Percentiles rank a stretch among this genome's conserved stretches.
Conservation (phyloP, 2,888 invertebrate species). For the Notodonta dromedarius region DNA sequence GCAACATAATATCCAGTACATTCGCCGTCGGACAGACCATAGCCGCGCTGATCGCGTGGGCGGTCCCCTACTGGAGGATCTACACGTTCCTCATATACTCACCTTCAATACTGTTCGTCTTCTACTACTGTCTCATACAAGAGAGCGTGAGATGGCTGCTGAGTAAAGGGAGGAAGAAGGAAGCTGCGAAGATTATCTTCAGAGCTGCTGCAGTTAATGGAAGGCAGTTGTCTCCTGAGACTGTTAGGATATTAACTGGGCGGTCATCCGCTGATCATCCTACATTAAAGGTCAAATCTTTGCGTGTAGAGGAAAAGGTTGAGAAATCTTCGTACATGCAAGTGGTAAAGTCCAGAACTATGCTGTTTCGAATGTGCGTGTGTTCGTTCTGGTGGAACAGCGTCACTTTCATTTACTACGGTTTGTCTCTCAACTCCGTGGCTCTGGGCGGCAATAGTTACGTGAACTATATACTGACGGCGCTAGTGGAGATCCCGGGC, state of each 20-base stretch:
- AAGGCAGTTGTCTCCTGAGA: slow-evolving; percentile 61
- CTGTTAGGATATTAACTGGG: slow-evolving; percentile 48
- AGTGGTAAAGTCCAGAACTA: slow-evolving; percentile 23
- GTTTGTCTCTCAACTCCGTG: slow-evolving; percentile 89
- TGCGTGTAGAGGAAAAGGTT: background rate
- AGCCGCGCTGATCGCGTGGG: slow-evolving; percentile 85
- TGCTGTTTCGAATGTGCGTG: slow-evolving; percentile 19
- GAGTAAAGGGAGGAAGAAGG: slow-evolving; percentile 81
- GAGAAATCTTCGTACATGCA: slow-evolving; percentile 1
- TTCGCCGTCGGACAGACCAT: slow-evolving; percentile 87
- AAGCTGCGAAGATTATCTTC: slow-evolving; percentile 75
- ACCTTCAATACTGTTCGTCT: slow-evolving; percentile 85
- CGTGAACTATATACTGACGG: slow-evolving; percentile 87
- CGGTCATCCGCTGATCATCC: slow-evolving; percentile 14
- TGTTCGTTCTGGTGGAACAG: slow-evolving; percentile 85
- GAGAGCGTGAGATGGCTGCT: slow-evolving; percentile 89
- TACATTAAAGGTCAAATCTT: no score
- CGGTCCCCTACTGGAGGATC: slow-evolving; percentile 86
- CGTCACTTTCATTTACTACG: slow-evolving; percentile 90
- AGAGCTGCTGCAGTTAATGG: slow-evolving; percentile 74
- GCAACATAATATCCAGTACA: slow-evolving; percentile 85
- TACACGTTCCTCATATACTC: slow-evolving; percentile 85
- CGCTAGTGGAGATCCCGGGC: slow-evolving; percentile 84
- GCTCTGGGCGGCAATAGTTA: slow-evolving; percentile 88
- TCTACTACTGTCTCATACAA: slow-evolving; percentile 85